Base-by-base conservation (phyloP, 1,140 invertebrate species). In the Bicyclus anynana region DNA sequence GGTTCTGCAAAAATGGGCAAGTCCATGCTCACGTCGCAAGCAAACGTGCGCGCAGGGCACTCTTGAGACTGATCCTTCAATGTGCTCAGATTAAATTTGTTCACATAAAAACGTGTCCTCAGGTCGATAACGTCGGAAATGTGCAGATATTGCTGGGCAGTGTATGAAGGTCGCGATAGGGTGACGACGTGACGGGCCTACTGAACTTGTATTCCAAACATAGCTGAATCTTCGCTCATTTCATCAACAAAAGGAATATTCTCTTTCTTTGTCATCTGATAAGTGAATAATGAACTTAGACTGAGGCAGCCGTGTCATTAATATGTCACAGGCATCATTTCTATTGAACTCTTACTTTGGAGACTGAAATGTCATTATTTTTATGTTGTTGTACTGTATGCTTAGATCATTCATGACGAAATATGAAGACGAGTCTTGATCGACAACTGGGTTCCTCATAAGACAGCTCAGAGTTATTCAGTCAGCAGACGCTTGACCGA, bases 41-140 rank as follows among this genome's bases (percentile, higher is more conserved):
- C 61, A 77, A 74, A 83, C 83, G 79, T 85, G 77, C 79, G 74
- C 67, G 44, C 67, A 69, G 62, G 71, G 74, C 69, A 81, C 84
- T 81, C 79, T 59, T 58, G 79, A 84, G 84, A 87, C 84, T 84
- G 82, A 83, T 81, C 84, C 82, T 77, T 84, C 65, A 68, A 73
- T 74, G 69, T 83, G 74, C 80, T 81, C 82, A 87, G 79, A 85
- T 87, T 87, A 87, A 84, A 84, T 84, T 87, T 81, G 80, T 80
- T 84, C 84, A 73, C 77, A 82, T 84, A 81, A 84, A 85, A 83
- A 84, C 83, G 77, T 77, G 74, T 74, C 71, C 72, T 75, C 69
- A 52, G 81, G 64, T 86, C 78, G 77, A 82, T 84, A 84, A 82
- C 76, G 75, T 72, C 61, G 65, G 67, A 75, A 80, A 78, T 83